A percentile compares a stretch with the other conserved stretches of the same genome.
phyloP scores from a whole-genome alignment of 2,888 invertebrate species.

The Craniophora ligustri region DNA sequence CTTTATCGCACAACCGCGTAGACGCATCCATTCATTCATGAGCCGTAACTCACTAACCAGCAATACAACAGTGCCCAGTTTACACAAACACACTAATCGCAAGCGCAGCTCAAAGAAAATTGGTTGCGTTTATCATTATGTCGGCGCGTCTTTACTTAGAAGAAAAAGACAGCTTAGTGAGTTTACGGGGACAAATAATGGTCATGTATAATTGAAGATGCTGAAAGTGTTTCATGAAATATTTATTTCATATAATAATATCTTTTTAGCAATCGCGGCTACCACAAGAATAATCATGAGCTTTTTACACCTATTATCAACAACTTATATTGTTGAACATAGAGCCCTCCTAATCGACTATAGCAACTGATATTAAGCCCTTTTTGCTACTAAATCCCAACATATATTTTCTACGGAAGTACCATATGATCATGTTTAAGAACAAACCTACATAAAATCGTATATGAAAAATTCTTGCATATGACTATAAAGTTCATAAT shows the following conservation, averaged over 20 bases:
- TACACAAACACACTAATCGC: conserved; percentile 48
- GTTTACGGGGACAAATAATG: conserved; percentile 39
- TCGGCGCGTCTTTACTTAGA: conserved; percentile 52
- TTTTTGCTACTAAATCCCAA: too few relatives aligned
- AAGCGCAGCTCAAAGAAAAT: conserved; percentile 55
- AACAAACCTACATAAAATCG: neutral
- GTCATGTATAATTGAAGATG: neutral
- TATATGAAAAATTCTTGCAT: neutral
- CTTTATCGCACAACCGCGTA: conserved; percentile 70
- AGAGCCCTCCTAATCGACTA: too few relatives aligned
- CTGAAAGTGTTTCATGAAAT: too few relatives aligned
- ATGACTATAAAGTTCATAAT: neutral
- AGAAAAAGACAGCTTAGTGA: conserved; percentile 53
- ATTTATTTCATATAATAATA: too few relatives aligned
- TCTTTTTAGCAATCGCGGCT: too few relatives aligned
- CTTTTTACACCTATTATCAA: too few relatives aligned
- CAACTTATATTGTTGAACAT: too few relatives aligned
- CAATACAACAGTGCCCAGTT: conserved; percentile 50
- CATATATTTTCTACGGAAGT: too few relatives aligned
- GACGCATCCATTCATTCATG: conserved; percentile 78
- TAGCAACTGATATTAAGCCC: too few relatives aligned
- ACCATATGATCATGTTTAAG: too few relatives aligned
- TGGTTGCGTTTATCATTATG: conserved; percentile 66
- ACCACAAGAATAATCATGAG: too few relatives aligned
- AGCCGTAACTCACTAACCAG: conserved; percentile 64